A percentile compares a stretch with the other conserved stretches of the same genome.
Evolutionary conservation across 2,113 vertebrate genomes (phyloP).

Genomic region (Otolemur garnettii): DNA sequence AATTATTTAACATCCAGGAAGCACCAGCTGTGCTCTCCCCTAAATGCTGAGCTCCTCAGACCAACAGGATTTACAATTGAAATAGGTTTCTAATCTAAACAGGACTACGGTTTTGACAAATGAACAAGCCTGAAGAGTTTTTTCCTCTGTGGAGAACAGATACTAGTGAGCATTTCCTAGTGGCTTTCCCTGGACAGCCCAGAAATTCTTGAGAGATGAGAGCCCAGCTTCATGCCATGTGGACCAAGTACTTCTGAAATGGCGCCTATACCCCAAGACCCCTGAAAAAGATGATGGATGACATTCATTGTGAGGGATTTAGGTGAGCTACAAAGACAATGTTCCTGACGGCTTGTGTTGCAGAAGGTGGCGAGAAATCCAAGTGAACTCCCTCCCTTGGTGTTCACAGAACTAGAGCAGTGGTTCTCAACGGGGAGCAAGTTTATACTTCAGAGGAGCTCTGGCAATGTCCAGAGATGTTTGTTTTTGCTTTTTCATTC

Average conservation of each 20-base stretch:
- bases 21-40: slow-evolving; percentile 70
- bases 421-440: background rate
- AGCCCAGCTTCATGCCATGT: background rate
- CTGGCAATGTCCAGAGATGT: background rate
- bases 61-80: slow-evolving; percentile 76
- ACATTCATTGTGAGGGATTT: background rate
- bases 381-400: background rate
- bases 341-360: background rate
- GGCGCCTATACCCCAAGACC: background rate
- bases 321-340: background rate
- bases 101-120: slow-evolving; percentile 59
- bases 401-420: background rate
- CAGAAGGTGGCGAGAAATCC: background rate
- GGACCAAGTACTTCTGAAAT: background rate
- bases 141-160: background rate
- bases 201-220: slow-evolving; percentile 11
- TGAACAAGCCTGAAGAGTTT: background rate
- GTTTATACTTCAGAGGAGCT: background rate
- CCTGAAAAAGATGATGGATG: background rate
- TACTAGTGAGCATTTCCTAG: background rate
- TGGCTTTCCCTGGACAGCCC: background rate
- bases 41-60: slow-evolving; percentile 31
- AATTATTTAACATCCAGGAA: slow-evolving; percentile 81
- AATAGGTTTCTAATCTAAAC: slow-evolving; percentile 71
- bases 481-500: background rate